Base-by-base conservation (phyloP, 2,888 invertebrate species). In the Selenia dentaria region DNA sequence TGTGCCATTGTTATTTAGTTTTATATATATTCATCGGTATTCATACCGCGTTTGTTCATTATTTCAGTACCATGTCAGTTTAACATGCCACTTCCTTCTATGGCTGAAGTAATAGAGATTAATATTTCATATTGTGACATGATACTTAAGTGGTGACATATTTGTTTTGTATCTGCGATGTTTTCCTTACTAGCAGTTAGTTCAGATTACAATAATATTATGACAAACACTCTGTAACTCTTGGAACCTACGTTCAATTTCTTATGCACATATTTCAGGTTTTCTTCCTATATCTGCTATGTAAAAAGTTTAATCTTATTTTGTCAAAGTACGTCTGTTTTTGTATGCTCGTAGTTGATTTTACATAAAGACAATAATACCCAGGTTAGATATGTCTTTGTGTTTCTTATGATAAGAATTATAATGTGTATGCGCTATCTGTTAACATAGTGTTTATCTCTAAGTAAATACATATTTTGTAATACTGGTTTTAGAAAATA, bases 1-100 rank as follows among this genome's bases (percentile, higher is more conserved):
- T 71, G 72, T 70, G 36, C 66, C 64, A 70, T 70, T 74, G 70
- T 73, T 64, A 45, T 45, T 50, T 44, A 22, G 54, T 46, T 51
- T 49, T 56, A 51, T 41, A 18, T 54, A 42, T 35, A 20, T 25
- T 39, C 42, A 34, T 38, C 10, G 26, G 18, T 46, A 43, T 46
- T 40, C 51, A 43, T 22, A 9, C 13, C 12, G 13, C 33, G 40
- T 37, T 40, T 2, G 25, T 10, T 13, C 14, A 18, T 34, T 10
- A 24, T 38, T 13, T 28, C 33, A 22, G 42, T 47, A 43, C 36
- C 35, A 42, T 46, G 46, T 28, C 42, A 25, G 29, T 33, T 39
- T 34, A 47, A 40, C 32, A 16, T 27, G 31, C 47, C 22, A 6
- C 28, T 48, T 42, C 47, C 47, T 42, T 32, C 28, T 48, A 34